Percentiles rank a stretch among this genome's conserved stretches.
Evolutionary conservation across 2,113 vertebrate species (phyloP).

Genomic region (Scartelaos histophorus): DNA sequence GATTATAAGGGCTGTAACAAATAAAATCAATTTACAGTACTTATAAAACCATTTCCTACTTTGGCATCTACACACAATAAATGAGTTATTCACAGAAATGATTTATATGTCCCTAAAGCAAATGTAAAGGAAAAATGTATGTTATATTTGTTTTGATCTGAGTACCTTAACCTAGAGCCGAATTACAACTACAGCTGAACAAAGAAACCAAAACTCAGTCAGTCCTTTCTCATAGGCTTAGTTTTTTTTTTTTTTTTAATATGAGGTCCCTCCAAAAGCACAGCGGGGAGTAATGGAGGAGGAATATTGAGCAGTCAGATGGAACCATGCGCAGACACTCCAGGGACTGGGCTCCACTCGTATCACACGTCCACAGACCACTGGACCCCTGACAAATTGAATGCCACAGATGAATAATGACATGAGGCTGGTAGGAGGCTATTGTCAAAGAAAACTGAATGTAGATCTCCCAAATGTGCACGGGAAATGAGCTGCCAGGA

Average conservation of each 20-base stretch:
- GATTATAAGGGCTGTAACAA: no score
- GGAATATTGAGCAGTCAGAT: constrained; percentile 30
- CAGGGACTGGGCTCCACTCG: constrained; percentile 49
- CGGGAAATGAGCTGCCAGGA: constrained; percentile 23
- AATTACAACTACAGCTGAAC: no score
- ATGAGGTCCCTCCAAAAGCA: constrained; percentile 4
- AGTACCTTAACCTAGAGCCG: not conserved
- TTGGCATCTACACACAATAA: not conserved
- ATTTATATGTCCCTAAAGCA: not conserved
- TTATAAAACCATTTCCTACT: no score
- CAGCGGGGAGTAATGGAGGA: constrained; percentile 19
- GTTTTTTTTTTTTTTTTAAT: not conserved
- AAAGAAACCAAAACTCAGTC: not conserved
- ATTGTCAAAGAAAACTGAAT: constrained; percentile 29
- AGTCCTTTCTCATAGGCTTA: not conserved
- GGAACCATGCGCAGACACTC: constrained; percentile 41
- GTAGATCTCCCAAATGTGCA: constrained; percentile 30
- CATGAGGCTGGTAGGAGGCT: constrained; percentile 31
- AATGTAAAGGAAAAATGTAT: not conserved
- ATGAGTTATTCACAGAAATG: not conserved
- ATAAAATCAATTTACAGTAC: no score
- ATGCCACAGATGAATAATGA: constrained; percentile 71
- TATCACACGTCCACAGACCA: constrained; percentile 60
- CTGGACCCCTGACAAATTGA: constrained; percentile 63
- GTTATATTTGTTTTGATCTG: not conserved